These are phyloP conservation scores for Barnardius zonarius DNA, from an alignment of 2,113 vertebrate genomes.

Conservation along the genomic window DNA sequence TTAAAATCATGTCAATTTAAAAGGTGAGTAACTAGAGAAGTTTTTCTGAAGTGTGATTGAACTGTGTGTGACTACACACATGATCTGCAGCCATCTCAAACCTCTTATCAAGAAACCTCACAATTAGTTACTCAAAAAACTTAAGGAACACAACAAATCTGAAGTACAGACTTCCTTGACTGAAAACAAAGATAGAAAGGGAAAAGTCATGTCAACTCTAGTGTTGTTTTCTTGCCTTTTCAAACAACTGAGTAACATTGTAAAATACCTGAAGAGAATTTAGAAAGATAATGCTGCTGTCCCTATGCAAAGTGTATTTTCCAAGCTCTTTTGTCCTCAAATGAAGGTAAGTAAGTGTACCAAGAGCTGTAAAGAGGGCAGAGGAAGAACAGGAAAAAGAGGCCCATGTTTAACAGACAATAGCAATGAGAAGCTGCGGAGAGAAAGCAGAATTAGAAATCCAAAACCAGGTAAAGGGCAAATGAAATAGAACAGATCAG, in stretches of 20 bases:
- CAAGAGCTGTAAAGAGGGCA: not conserved
- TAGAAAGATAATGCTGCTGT: not conserved
- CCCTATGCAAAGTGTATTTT: not conserved
- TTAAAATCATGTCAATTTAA: not conserved
- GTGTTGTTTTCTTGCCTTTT: not conserved
- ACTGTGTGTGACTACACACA: not conserved
- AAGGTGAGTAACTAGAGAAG: not conserved
- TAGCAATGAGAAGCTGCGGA: not conserved
- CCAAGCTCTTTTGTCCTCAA: not conserved
- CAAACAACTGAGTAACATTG: not conserved
- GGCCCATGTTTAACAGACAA: not conserved
- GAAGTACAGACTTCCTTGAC: not conserved
- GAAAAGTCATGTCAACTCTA: not conserved
- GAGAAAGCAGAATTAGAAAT: not conserved
- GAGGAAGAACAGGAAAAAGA: not conserved
- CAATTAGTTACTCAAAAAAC: not conserved
- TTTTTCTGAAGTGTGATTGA: slow-evolving; percentile 37
- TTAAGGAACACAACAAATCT: not conserved
- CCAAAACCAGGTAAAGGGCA: not conserved
- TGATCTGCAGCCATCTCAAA: not conserved
- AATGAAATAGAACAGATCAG: not conserved
- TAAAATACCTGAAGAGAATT: not conserved
- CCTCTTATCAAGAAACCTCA: not conserved
- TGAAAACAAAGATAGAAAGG: not conserved
- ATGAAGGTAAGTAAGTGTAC: not conserved